These are phyloP conservation scores for Oriolus oriolus DNA, from an alignment of 2,113 vertebrate genomes.

Conservation along the genomic window DNA sequence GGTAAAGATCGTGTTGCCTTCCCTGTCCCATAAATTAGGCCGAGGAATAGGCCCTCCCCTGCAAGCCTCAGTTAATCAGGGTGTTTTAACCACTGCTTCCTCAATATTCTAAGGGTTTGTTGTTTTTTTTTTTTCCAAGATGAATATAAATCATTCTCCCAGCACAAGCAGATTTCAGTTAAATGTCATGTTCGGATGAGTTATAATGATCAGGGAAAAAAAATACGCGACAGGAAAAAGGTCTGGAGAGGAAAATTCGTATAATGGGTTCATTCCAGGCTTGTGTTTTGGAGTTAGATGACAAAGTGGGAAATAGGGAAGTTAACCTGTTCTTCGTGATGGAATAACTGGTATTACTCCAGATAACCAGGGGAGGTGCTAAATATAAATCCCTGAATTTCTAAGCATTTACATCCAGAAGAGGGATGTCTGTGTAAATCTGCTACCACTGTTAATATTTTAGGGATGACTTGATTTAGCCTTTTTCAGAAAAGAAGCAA, in stretches of 20 bases:
- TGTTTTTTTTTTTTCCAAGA: background rate
- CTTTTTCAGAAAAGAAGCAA: background rate
- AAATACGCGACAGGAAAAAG: background rate
- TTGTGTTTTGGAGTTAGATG: conserved; percentile 1
- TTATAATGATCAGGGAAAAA: background rate
- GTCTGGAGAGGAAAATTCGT: conserved; percentile 18
- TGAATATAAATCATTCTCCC: background rate
- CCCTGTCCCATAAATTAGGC: background rate
- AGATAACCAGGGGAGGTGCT: background rate
- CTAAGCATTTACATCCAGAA: background rate
- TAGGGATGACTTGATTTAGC: background rate
- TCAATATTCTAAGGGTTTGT: background rate
- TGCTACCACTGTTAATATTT: background rate
- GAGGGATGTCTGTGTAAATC: background rate
- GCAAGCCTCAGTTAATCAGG: background rate
- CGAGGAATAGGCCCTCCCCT: background rate
- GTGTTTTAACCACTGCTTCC: background rate
- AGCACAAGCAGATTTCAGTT: background rate
- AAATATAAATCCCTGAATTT: background rate
- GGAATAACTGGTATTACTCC: background rate
- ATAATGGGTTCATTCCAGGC: background rate
- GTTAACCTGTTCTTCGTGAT: background rate
- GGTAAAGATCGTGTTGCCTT: background rate
- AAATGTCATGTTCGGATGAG: conserved; percentile 41
- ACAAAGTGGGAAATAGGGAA: background rate